Percentiles rank a stretch among this genome's conserved stretches.
phyloP scores from a whole-genome alignment of 2,113 vertebrate genomes.

The Leptocoma aspasia region DNA sequence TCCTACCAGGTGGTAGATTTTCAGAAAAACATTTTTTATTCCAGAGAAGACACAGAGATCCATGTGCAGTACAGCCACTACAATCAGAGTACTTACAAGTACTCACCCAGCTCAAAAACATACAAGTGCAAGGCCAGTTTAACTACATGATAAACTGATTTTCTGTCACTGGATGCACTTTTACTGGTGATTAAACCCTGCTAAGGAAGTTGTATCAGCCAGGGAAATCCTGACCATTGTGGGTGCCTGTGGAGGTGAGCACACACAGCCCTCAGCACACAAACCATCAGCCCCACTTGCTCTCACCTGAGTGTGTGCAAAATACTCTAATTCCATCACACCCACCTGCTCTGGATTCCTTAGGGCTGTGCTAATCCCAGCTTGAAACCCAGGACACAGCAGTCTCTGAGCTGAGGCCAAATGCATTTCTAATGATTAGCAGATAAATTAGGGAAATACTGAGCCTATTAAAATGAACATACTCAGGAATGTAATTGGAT shows the following conservation, averaged over 20 bases:
- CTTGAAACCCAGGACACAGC: background rate
- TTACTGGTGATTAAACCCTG: background rate
- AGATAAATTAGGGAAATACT: conserved; percentile 51
- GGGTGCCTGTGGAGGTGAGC: background rate
- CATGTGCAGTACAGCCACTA: background rate
- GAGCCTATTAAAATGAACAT: conserved; percentile 27
- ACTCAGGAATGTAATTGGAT: conserved; percentile 6
- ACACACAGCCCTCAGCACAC: background rate
- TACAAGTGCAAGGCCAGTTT: background rate
- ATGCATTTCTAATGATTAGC: conserved; percentile 41
- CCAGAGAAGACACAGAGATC: background rate
- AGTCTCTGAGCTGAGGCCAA: conserved; percentile 30
- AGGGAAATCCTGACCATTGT: background rate
- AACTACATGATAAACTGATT: background rate
- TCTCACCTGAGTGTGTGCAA: background rate
- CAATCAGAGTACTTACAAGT: background rate
- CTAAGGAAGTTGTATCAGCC: background rate
- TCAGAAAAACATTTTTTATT: background rate
- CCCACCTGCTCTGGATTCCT: background rate
- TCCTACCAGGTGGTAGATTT: background rate
- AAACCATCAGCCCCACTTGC: background rate
- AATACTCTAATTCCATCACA: background rate
- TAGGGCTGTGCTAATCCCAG: background rate
- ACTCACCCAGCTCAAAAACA: background rate
- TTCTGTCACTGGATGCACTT: background rate